Percentiles rank a stretch among this genome's conserved stretches.
Evolutionary conservation across 2,888 invertebrate genomes (phyloP).

Genomic region (Carcina quercana): DNA sequence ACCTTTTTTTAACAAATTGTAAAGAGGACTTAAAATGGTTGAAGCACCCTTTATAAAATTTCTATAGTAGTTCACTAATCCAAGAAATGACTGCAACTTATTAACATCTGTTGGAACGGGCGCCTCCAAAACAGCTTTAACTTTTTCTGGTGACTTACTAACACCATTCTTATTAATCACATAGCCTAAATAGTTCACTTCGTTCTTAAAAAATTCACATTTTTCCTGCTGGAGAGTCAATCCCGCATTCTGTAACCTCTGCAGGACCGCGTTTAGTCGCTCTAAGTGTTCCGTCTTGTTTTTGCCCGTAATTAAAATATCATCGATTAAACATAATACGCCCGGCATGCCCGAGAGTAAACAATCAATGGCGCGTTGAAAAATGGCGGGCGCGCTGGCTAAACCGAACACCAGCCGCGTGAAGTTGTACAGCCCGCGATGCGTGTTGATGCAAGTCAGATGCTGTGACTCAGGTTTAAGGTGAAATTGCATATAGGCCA

Average conservation of each 20-base stretch:
- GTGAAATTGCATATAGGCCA: constrained; percentile 15
- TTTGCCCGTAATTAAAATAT: background rate
- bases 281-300: background rate
- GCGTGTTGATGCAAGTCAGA: constrained; percentile 13
- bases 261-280: background rate
- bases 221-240: constrained; percentile 6
- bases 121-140: background rate
- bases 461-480: constrained; percentile 10
- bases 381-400: constrained; percentile 13
- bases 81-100: constrained; percentile 2
- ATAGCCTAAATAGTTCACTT: constrained; percentile 1
- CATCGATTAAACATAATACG: constrained; percentile 5
- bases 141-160: background rate
- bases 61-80: constrained; percentile 2
- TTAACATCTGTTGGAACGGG: background rate
- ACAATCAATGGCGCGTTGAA: constrained; percentile 12
- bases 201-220: constrained; percentile 2
- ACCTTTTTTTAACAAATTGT: background rate
- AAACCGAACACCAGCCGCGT: constrained; percentile 11
- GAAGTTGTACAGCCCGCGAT: constrained; percentile 7
- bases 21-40: background rate
- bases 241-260: constrained; percentile 4
- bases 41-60: constrained; percentile 1
- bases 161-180: constrained; percentile 1
- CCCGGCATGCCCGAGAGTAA: constrained; percentile 4